These are phyloP conservation scores for Rhea pennata DNA, from an alignment of 2,113 vertebrate species.

Conservation along the genomic window DNA sequence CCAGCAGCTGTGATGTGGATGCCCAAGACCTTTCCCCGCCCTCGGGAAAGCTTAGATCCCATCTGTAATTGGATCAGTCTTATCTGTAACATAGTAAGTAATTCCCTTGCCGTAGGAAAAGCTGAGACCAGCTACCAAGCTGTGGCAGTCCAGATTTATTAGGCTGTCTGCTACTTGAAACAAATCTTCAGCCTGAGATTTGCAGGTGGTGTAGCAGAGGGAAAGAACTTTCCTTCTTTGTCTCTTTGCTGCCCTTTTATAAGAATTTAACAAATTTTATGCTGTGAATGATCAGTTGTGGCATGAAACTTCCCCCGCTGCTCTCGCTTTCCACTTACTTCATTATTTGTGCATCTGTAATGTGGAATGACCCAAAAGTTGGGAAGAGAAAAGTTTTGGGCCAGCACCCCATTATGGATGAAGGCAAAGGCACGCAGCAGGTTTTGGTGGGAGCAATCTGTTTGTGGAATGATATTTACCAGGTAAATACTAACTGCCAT, in stretches of 20 bases:
- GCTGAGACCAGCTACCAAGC: neutral
- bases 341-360: neutral
- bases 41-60: slow-evolving; percentile 13
- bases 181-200: slow-evolving; percentile 43
- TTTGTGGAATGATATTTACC: neutral
- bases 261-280: neutral
- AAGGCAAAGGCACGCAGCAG: neutral
- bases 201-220: neutral
- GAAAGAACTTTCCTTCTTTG: neutral
- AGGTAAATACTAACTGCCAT: neutral
- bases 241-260: neutral
- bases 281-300: neutral
- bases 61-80: slow-evolving; percentile 34
- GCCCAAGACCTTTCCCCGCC: neutral
- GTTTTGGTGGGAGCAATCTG: neutral
- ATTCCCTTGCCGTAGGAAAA: slow-evolving; percentile 11
- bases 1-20: neutral
- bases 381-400: neutral
- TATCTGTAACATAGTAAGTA: slow-evolving; percentile 28
- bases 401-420: neutral
- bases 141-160: slow-evolving; percentile 38
- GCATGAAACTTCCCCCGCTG: neutral
- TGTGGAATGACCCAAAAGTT: neutral
- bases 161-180: slow-evolving; percentile 13
- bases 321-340: neutral